phyloP scores from a whole-genome alignment of 2,888 invertebrate genomes.

The Sepioteuthis lessoniana region DNA sequence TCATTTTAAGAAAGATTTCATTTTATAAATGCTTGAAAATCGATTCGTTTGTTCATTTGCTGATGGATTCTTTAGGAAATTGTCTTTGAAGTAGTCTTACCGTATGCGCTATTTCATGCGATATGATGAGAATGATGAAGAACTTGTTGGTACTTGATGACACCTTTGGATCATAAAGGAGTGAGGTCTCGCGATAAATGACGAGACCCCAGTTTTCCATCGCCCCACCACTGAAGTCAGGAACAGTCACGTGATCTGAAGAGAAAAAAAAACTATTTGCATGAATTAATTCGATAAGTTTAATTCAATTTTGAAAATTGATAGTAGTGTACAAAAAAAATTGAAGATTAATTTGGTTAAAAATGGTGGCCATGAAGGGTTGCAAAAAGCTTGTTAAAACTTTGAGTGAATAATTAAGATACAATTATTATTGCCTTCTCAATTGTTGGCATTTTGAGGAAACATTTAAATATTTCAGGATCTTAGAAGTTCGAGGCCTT shows the following conservation, averaged over 20 bases:
- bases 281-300: not conserved
- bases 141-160: conserved; percentile 71
- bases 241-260: conserved; percentile 74
- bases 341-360: no score
- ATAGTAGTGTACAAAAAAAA: no score
- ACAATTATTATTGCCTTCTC: no score
- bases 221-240: conserved; percentile 74
- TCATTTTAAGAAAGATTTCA: not conserved
- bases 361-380: no score
- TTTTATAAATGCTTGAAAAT: not conserved
- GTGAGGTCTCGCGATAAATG: conserved; percentile 72
- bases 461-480: no score
- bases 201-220: conserved; percentile 76
- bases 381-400: no score
- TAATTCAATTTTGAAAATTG: no score
- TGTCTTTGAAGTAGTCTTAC: conserved; percentile 56
- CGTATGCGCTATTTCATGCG: conserved; percentile 74
- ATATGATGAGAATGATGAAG: conserved; percentile 72
- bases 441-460: no score
- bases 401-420: no score
- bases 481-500: no score
- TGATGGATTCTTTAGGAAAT: not conserved
- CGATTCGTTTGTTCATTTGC: not conserved
- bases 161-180: conserved; percentile 69
- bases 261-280: conserved; percentile 34